A percentile compares a stretch with the other conserved stretches of the same genome.
Evolutionary conservation across 2,113 vertebrate species (phyloP).

Genomic region (Indicator maculatus): DNA sequence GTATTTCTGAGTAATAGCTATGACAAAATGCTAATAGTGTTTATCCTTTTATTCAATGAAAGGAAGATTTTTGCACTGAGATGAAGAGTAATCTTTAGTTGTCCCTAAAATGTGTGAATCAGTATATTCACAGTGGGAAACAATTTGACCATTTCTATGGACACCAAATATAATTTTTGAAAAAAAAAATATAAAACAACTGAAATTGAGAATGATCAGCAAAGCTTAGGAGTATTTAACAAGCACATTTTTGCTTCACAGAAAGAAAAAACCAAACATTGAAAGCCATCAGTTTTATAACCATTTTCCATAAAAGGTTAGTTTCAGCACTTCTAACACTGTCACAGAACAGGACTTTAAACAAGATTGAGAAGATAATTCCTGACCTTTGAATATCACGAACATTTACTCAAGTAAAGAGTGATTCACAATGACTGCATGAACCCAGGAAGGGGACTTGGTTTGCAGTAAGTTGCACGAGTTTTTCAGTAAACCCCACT

Average conservation of each 20-base stretch:
- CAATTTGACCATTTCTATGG: not conserved
- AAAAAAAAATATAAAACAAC: not conserved
- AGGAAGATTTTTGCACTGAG: not conserved
- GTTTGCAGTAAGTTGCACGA: not conserved
- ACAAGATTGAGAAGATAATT: constrained; percentile 14
- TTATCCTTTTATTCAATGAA: not conserved
- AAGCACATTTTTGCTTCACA: not conserved
- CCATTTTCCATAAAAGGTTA: not conserved
- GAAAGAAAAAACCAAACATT: not conserved
- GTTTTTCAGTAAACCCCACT: not conserved
- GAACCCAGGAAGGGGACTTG: not conserved
- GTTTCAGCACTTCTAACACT: not conserved
- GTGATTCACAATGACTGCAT: not conserved
- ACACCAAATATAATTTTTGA: not conserved
- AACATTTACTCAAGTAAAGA: not conserved
- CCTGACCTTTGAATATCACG: constrained; percentile 28
- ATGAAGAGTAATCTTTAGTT: not conserved
- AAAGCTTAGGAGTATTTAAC: not conserved
- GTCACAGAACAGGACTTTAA: not conserved
- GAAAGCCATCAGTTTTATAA: not conserved
- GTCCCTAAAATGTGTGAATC: not conserved
- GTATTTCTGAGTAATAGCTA: not conserved
- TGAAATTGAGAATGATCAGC: not conserved
- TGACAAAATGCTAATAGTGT: not conserved
- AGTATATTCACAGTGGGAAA: not conserved